A percentile compares a stretch with the other conserved stretches of the same genome.
Conservation (phyloP, 1,140 invertebrate species). For the Eulimnadia texana region DNA sequence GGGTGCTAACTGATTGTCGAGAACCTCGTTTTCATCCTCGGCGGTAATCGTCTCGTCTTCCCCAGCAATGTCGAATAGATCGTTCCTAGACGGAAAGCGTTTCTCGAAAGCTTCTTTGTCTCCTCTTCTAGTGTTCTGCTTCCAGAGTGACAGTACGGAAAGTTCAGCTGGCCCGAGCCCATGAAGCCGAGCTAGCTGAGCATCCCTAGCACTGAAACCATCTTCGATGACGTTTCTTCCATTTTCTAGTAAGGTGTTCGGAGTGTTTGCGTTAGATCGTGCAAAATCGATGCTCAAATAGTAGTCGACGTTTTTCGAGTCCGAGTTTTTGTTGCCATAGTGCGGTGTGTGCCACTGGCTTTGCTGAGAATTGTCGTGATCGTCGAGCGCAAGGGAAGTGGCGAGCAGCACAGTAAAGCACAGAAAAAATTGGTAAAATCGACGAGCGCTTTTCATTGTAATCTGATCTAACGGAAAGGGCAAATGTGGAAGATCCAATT, state of each 20-base stretch:
- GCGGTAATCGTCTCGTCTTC: background rate
- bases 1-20: background rate
- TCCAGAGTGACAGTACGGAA: constrained; percentile 7
- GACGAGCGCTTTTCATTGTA: background rate
- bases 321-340: background rate
- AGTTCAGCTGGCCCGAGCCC: constrained; percentile 13
- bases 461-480: background rate
- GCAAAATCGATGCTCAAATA: background rate
- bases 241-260: no score
- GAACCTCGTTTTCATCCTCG: background rate
- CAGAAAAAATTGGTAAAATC: background rate
- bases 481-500: background rate
- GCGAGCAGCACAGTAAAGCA: background rate
- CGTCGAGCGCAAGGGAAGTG: background rate
- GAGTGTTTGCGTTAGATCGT: no score
- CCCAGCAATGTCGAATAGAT: background rate
- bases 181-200: constrained; percentile 14
- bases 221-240: no score
- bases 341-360: background rate
- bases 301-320: background rate
- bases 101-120: background rate
- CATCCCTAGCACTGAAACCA: background rate
- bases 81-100: background rate
- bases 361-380: background rate
- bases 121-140: background rate